A percentile compares a stretch with the other conserved stretches of the same genome.
Conservation (phyloP, 2,113 vertebrate species). For the Ploceus nigricollis region DNA sequence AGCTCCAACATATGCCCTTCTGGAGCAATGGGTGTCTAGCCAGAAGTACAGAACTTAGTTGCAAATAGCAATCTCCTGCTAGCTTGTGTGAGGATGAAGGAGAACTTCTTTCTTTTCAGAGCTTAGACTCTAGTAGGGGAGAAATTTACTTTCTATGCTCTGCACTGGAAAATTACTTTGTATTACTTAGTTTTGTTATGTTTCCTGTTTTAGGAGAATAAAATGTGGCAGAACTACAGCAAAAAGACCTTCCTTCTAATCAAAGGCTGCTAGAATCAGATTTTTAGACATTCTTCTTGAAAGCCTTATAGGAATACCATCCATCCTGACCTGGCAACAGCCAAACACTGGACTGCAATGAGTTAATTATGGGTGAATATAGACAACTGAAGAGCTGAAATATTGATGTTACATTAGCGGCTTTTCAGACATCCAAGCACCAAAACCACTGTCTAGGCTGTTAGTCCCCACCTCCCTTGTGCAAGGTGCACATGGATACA, state of each 20-base stretch:
- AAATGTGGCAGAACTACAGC: not conserved
- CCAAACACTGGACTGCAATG: not conserved
- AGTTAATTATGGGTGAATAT: not conserved
- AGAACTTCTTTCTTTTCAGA: not conserved
- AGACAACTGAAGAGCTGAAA: not conserved
- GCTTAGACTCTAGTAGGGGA: not conserved
- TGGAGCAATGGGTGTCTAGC: not conserved
- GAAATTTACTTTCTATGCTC: not conserved
- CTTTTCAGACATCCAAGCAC: not conserved
- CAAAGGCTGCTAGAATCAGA: not conserved
- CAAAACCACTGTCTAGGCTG: not conserved
- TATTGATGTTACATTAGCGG: not conserved
- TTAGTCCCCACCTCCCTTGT: not conserved
- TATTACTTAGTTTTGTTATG: not conserved
- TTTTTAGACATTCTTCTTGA: not conserved
- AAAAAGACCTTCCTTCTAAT: not conserved
- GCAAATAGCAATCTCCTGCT: not conserved
- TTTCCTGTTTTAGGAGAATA: not conserved
- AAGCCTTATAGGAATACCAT: not conserved
- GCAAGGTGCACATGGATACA: accelerated
- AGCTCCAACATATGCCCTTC: not conserved
- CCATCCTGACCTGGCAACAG: not conserved
- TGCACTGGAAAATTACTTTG: not conserved
- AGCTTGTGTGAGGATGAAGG: not conserved
- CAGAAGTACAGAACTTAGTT: not conserved